Conservation (phyloP, 2,888 invertebrate genomes). For the Chloromyia formosa region DNA sequence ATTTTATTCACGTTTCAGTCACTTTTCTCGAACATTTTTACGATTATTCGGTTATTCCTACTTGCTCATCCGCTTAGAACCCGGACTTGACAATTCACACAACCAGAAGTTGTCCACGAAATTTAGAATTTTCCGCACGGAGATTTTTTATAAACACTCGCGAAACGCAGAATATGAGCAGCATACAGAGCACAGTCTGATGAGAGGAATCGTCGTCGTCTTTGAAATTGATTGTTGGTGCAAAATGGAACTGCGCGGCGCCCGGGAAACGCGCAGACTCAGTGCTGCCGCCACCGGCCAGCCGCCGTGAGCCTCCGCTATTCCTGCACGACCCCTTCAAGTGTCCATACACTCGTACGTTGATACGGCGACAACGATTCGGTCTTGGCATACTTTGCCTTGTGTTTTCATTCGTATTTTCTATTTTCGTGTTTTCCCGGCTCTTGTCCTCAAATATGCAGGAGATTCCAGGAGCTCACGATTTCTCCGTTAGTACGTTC, state of each 20-base stretch:
- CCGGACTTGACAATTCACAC: too few species aligned
- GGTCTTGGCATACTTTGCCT: conserved; percentile 13
- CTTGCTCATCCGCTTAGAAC: too few species aligned
- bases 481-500: conserved; percentile 2
- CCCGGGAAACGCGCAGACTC: conserved; percentile 45
- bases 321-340: neutral
- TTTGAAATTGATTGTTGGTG: conserved; percentile 42
- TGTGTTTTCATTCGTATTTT: conserved; percentile 18
- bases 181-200: conserved; percentile 19
- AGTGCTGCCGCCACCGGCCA: conserved; percentile 28
- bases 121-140: too few species aligned
- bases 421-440: conserved; percentile 21
- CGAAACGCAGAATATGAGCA: conserved; percentile 25
- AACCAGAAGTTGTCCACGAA: too few species aligned
- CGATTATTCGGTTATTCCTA: too few species aligned
- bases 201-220: conserved; percentile 28
- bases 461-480: conserved; percentile 17
- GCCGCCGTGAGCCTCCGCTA: conserved; percentile 8
- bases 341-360: neutral
- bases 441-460: conserved; percentile 12
- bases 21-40: too few species aligned
- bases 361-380: conserved; percentile 6
- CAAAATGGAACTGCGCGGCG: conserved; percentile 42
- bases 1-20: too few species aligned
- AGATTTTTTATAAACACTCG: neutral